Conservation (phyloP, 2,888 invertebrate species). For the Agrotis puta region DNA sequence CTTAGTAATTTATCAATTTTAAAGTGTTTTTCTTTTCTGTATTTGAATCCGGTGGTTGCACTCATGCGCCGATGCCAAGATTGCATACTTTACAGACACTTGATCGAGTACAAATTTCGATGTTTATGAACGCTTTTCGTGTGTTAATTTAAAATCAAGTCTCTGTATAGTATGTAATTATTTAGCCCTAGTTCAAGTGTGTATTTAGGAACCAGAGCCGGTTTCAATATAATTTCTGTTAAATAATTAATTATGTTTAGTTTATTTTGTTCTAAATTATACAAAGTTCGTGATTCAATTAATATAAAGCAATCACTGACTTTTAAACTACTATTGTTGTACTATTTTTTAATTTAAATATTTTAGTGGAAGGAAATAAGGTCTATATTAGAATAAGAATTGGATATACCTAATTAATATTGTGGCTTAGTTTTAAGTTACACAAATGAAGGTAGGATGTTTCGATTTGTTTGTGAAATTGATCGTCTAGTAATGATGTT, state of each 20-base stretch:
- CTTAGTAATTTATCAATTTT: not conserved
- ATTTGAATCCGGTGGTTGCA: constrained; percentile 1
- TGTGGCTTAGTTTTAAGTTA: constrained; percentile 27
- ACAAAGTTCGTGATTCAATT: not conserved
- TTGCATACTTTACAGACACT: constrained; percentile 44
- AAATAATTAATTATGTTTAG: constrained; percentile 13
- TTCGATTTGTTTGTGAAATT: constrained; percentile 26
- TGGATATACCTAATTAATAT: constrained; percentile 15
- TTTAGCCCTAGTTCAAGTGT: constrained; percentile 55
- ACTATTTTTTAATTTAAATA: not conserved
- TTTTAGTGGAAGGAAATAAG: not conserved
- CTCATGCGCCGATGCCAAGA: constrained; percentile 19
- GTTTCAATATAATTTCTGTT: constrained; percentile 36
- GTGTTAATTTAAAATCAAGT: constrained; percentile 10
- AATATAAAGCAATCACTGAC: not conserved
- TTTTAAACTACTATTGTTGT: not conserved
- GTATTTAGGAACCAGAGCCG: not conserved
- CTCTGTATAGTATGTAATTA: constrained; percentile 32
- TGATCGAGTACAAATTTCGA: constrained; percentile 1
- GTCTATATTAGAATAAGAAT: constrained; percentile 35
- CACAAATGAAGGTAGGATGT: constrained; percentile 13
- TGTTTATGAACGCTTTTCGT: constrained; percentile 1
- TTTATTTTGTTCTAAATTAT: constrained; percentile 15
- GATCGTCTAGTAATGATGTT: constrained; percentile 33
- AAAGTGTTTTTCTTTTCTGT: not conserved